Conservation (phyloP, 2,888 invertebrate species). For the Liopterus haemorrhoidalis region DNA sequence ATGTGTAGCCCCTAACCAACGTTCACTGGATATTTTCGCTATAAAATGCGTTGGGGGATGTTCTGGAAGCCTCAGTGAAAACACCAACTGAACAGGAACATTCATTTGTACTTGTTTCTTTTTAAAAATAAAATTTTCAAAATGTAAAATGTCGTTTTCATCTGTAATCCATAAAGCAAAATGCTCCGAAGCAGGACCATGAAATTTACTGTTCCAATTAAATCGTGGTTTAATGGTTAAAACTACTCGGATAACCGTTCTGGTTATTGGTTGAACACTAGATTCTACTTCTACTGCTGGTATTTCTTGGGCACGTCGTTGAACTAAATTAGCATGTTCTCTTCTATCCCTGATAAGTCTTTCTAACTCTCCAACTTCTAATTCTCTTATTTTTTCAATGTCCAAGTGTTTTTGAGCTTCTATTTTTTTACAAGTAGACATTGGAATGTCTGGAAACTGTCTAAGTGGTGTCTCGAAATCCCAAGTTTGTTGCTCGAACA, state of each 20-base stretch:
- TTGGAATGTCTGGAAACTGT: conserved; percentile 74
- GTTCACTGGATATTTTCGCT: conserved; percentile 79
- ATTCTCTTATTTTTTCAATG: conserved; percentile 74
- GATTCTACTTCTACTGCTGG: conserved; percentile 80
- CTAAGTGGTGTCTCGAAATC: conserved; percentile 76
- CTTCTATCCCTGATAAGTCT: conserved; percentile 69
- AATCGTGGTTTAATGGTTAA: conserved; percentile 68
- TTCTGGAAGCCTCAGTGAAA: conserved; percentile 91
- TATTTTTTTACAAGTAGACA: conserved; percentile 73
- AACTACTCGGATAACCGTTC: conserved; percentile 79
- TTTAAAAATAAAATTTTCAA: conserved; percentile 77
- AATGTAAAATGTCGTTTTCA: conserved; percentile 93
- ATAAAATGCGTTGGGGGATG: conserved; percentile 90
- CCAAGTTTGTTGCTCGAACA: conserved; percentile 91
- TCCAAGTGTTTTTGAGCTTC: conserved; percentile 65
- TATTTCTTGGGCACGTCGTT: conserved; percentile 78
- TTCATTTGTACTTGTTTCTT: conserved; percentile 53
- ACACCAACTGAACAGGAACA: conserved; percentile 78
- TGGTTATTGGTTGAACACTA: conserved; percentile 89
- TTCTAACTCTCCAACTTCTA: conserved; percentile 84
- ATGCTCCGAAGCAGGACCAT: conserved; percentile 80
- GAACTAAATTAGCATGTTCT: conserved; percentile 63
- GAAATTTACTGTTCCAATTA: conserved; percentile 85
- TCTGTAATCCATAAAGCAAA: conserved; percentile 99
- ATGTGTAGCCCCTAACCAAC: conserved; percentile 60